Evolutionary conservation across 2,797 vertebrate species (phyloP), one percentile per base, ranked within the genome.

Genomic region (Prionace glauca): DNA sequence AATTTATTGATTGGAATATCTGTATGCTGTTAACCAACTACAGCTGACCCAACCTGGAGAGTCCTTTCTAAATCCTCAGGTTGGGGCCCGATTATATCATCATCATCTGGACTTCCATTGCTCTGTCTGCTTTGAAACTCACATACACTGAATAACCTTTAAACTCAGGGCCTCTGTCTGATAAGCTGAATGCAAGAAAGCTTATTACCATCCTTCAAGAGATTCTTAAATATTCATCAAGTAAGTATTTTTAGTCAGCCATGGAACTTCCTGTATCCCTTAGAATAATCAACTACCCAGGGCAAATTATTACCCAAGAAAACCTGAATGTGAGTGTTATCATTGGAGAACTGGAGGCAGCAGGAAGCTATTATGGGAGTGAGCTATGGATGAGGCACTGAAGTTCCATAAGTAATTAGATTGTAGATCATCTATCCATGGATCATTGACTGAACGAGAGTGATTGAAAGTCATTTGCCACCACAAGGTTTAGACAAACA

Each of bases 381-480:
- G 41, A 22, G 72, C 24, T 45, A 69, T 94, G 92, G 41, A 72
- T 94, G 71, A 91, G 88, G 60, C 88, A n/a, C 32, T 65, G 60
- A 65, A 91, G 60, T 32, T 36, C 32, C 16, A 62, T 91, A 65
- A 18, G 32, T 65, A 91, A 91, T 91, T 91, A 94, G 22, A 94
- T 24, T 74, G 92, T 22, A 32, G 92, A 71, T 72, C 92, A 56
- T 94, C 36, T 29, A 29, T 41, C 92, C 69, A 74, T 71, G 69
- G 92, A 45, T 94, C 92, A 94, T 16, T 74, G 45, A 45, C 12
- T 94, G 92, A 94, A 94, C 26, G 45, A 94, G 69, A 45, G 67
- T 71, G 41, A 29, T 50, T 94, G 69, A 94, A 94, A 45, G 20
- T 72, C 3, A 94, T 45, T 60, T 95, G 50, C 24, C 14, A 1